Conservation (phyloP, 2,113 vertebrate genomes). For the Nansenia antarctica region DNA sequence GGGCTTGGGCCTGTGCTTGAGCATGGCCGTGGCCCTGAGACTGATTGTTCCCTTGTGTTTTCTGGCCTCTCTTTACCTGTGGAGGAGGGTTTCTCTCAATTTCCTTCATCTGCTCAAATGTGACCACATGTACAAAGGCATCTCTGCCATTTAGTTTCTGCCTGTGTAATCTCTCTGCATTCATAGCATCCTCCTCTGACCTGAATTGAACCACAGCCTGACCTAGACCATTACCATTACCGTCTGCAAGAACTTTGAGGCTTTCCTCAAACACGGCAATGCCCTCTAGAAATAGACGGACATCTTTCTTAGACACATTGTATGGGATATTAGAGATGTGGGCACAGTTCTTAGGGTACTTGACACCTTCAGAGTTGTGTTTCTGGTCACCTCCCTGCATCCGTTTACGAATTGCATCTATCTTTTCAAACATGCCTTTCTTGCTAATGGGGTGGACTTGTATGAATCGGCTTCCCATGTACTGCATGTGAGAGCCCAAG, state of each 20-base stretch:
- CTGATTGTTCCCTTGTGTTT: constrained; percentile 76
- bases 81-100: constrained; percentile 92
- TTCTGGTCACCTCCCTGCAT: constrained; percentile 86
- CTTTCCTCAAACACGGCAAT: constrained; percentile 90
- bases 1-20: constrained; percentile 40
- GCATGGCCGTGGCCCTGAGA: constrained; percentile 32
- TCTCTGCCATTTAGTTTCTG: constrained; percentile 97
- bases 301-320: constrained; percentile 92
- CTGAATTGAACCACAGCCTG: constrained; percentile 94
- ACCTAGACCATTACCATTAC: constrained; percentile 91
- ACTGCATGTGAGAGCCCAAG: constrained; percentile 95
- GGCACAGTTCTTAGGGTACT: constrained; percentile 82
- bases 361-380: constrained; percentile 79
- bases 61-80: constrained; percentile 89
- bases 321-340: constrained; percentile 98
- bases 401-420: constrained; percentile 91
- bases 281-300: constrained; percentile 92
- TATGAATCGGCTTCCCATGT: constrained; percentile 97
- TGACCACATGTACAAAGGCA: constrained; percentile 91
- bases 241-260: constrained; percentile 91
- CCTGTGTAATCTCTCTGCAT: constrained; percentile 92
- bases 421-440: constrained; percentile 96
- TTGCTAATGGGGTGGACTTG: constrained; percentile 96
- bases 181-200: constrained; percentile 92
- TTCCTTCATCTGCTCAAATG: constrained; percentile 93